Base-by-base conservation (phyloP, 2,888 invertebrate species). In the Baronia brevicornis region DNA sequence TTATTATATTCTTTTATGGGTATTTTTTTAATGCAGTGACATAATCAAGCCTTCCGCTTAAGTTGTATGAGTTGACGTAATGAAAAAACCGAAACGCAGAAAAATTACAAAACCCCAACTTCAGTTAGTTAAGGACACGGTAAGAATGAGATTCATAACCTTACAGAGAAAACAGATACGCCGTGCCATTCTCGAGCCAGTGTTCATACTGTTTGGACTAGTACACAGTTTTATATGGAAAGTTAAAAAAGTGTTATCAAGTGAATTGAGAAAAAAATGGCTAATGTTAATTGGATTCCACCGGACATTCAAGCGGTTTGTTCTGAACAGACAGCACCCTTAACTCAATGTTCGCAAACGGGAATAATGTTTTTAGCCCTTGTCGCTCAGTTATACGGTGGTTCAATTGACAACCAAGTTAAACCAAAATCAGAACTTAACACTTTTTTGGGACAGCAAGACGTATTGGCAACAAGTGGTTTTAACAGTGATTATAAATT, bases 331-430 rank as follows among this genome's bases (percentile, higher is more conserved):
- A 71, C 75, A 3, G 84, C 79, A 2, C 71, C 86, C 1, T 31
- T 77, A 2, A 87, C 89, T 0, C 86, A 86, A 38, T 90, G 90
- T 46, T 82, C 87, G 4, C 79, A 87, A 9, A 70, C 86, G 0
- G 85, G 87, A 1, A 82, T 86, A 26, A 59, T 89, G 60, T 90
- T 88, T 49, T 57, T 90, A 18, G 70, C 87, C 1, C 58, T 90
- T 10, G 48, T 90, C 0, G 60, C 87, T 0, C 79, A 77, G 32
- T 51, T 89, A 1, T 88, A 88, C 44, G 87, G 89, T 1, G 36
- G 28, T 6, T 36, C 36, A 3, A n/a, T 23, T 4, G 36, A 36
- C 7, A 27, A 21, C 2, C 18, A 29, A 13, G n/a, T 18, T 5
- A 6, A 19, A 7, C n/a, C n/a, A n/a, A 11, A 30, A 8, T 15